phyloP scores from a whole-genome alignment of 37 sponge, comb jelly and placozoan species.

The Agelas oroides region DNA sequence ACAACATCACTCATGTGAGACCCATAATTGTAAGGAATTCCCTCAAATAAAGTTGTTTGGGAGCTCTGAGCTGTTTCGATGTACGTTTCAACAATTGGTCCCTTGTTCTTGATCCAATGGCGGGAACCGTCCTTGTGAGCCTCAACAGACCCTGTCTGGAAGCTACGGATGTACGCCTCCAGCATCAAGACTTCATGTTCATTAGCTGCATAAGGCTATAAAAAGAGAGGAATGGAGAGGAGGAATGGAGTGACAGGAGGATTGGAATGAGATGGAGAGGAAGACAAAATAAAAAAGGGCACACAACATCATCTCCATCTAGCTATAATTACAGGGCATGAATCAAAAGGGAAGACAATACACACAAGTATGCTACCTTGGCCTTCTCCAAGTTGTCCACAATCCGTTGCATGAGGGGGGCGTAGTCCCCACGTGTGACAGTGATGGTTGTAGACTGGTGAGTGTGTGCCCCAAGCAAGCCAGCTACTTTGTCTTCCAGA shows the following conservation, averaged over 20 bases:
- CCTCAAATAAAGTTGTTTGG: background rate
- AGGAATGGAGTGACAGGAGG: background rate
- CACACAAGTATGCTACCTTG: constrained; percentile 35
- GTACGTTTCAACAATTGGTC: constrained; percentile 90
- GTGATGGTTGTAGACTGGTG: constrained; percentile 54
- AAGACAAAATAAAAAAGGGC: no score
- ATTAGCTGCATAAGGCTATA: constrained; percentile 63
- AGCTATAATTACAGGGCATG: no score
- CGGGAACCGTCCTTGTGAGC: constrained; percentile 90
- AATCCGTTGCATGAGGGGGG: constrained; percentile 81
- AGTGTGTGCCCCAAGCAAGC: constrained; percentile 67
- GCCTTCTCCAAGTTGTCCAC: constrained; percentile 78
- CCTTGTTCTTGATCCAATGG: constrained; percentile 89
- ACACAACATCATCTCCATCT: no score
- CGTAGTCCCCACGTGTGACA: constrained; percentile 87
- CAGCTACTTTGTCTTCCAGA: constrained; percentile 61
- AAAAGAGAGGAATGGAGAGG: background rate
- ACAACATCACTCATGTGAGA: background rate
- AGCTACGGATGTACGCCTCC: constrained; percentile 75
- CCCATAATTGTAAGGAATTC: background rate
- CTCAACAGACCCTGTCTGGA: constrained; percentile 78
- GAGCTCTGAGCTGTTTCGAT: no score
- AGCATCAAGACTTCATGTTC: constrained; percentile 77
- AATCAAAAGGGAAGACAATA: no score
- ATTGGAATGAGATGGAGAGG: background rate